Evolutionary conservation across 2,113 vertebrate species (phyloP).

Genomic region (Sitta europaea): DNA sequence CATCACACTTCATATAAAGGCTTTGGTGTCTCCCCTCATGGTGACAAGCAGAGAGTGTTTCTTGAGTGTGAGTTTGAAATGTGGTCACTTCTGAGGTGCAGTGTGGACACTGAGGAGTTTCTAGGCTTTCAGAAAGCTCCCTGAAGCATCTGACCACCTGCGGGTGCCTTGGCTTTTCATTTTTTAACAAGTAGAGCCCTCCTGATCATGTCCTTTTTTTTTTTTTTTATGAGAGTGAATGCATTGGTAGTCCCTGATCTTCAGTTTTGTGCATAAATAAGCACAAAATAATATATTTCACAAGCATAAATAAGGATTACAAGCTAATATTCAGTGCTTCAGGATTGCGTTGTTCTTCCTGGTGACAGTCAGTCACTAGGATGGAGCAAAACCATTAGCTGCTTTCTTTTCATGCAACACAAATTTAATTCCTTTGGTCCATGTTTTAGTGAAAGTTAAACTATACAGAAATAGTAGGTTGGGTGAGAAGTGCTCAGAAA

Average conservation of each 20-base stretch:
- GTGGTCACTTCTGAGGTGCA: background rate
- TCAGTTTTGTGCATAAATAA: too few relatives aligned
- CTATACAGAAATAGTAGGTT: background rate
- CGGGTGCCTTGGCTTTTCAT: fast-evolving
- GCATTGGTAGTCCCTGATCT: background rate
- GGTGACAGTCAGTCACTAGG: background rate
- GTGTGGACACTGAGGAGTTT: background rate
- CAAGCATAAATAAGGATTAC: background rate
- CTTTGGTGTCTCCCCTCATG: background rate
- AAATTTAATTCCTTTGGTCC: background rate
- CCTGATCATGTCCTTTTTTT: fast-evolving
- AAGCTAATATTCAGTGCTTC: background rate
- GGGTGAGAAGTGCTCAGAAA: background rate
- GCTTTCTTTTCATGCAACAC: background rate
- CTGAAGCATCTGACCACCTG: background rate
- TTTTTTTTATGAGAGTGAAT: background rate
- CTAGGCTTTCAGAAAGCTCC: background rate
- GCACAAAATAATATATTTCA: too few relatives aligned
- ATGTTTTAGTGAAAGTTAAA: background rate
- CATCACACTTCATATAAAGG: fast-evolving
- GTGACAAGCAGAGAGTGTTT: background rate
- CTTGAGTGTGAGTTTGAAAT: background rate
- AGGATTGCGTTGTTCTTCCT: background rate
- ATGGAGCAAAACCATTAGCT: background rate
- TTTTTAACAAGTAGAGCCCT: background rate